Conservation (phyloP, 2,888 invertebrate genomes). For the Hoplodrina ambigua region DNA sequence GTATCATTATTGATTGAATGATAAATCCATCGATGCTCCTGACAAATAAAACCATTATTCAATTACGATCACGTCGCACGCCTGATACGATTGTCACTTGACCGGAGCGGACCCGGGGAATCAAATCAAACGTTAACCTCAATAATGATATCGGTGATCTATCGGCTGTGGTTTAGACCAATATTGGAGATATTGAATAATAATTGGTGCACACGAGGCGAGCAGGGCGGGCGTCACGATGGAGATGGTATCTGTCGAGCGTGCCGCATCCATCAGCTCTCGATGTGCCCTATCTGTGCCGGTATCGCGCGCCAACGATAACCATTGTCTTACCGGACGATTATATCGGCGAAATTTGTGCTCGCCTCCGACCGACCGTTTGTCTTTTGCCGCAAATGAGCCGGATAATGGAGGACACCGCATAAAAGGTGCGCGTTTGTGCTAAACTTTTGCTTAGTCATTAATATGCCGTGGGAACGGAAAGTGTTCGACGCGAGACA, state of each 20-base stretch:
- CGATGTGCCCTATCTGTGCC: constrained; percentile 78
- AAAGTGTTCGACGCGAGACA: constrained; percentile 58
- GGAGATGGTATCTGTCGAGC: constrained; percentile 85
- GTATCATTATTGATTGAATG: constrained; percentile 71
- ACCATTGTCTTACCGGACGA: constrained; percentile 86
- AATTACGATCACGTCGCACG: constrained; percentile 77
- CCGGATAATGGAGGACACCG: constrained; percentile 81
- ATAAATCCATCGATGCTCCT: constrained; percentile 75
- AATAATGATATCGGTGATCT: constrained; percentile 76
- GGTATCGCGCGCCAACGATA: constrained; percentile 85
- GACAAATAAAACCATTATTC: constrained; percentile 81
- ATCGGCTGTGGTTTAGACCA: constrained; percentile 62
- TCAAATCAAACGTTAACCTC: constrained; percentile 81
- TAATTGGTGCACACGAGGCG: constrained; percentile 86
- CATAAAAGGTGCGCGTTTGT: constrained; percentile 84
- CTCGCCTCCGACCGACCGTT: constrained; percentile 85
- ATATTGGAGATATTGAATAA: constrained; percentile 86
- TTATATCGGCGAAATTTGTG: constrained; percentile 89
- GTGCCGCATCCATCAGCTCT: constrained; percentile 88
- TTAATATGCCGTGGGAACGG: constrained; percentile 86
- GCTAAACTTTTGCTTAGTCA: constrained; percentile 87
- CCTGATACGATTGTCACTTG: constrained; percentile 82
- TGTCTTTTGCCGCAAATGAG: constrained; percentile 89
- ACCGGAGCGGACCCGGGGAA: constrained; percentile 77
- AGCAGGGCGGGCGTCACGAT: constrained; percentile 80